Conservation (phyloP, 2,113 vertebrate species). For the Phrynosoma platyrhinos region DNA sequence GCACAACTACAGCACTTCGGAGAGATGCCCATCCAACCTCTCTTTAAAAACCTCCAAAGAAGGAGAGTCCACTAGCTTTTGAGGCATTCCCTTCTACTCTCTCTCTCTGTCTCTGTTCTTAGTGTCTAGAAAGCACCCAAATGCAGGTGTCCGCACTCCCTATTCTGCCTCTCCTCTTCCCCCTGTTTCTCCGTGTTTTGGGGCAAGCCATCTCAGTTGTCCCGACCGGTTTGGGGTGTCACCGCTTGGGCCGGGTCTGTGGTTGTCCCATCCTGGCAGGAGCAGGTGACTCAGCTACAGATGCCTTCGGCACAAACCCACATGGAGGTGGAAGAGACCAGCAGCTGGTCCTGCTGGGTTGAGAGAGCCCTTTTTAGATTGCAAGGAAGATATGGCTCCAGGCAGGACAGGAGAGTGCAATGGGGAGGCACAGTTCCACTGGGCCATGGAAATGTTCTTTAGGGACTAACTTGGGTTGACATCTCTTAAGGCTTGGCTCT, state of each 20-base stretch:
- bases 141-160: too few species aligned
- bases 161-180: not conserved
- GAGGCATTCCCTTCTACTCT: too few species aligned
- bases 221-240: slow-evolving; percentile 55
- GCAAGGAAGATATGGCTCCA: not conserved
- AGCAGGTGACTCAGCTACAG: slow-evolving; percentile 9
- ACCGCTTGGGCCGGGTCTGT: not conserved
- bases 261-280: slow-evolving; percentile 23
- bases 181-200: not conserved
- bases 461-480: not conserved
- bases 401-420: not conserved
- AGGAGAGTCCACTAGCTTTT: too few species aligned
- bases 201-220: accelerated
- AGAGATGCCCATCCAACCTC: too few species aligned
- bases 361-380: not conserved
- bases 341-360: too few species aligned
- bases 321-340: slow-evolving; percentile 12
- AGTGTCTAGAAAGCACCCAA: too few species aligned
- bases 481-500: too few species aligned
- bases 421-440: not conserved
- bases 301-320: accelerated
- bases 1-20: too few species aligned
- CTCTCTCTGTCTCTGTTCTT: too few species aligned
- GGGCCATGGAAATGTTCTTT: not conserved
- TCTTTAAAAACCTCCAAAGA: too few species aligned